Evolutionary conservation across 1,140 invertebrate genomes (phyloP), one percentile per base, ranked within the genome.

Genomic region (Pogonognathellus flavescens): DNA sequence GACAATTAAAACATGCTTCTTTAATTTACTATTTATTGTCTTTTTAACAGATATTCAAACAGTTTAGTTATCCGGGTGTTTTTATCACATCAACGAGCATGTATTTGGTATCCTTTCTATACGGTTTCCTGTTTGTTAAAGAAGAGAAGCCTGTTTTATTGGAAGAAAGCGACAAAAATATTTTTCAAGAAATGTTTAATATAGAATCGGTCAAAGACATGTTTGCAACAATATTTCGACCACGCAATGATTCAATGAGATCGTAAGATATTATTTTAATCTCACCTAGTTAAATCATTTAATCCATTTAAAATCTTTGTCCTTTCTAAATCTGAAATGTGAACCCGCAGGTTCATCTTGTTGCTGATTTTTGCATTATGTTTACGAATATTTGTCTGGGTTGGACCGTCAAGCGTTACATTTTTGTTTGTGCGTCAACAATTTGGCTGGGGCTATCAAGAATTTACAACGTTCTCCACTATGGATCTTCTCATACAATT

Each of bases 371-470:
- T 57, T 13, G 16, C 49, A 0, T 59, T 85, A 10, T 60, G 59
- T 16, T 10, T 86, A 16, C 76, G 83, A 60, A 59, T 84, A 7
- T 82, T 87, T 41, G 20, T 70, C 14, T 18, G 66, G 20, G 57
- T 66, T 25, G 84, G 85, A 13, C 13, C 52, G 22, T 13, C 41
- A 22, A 86, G 81, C 22, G 20, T 80, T 18, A 3, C 55, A 0
- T 87, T 82, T 53, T 60, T 88, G 4, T 88, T 50, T 52, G 82
- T 80, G 11, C 83, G 87, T 18, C 76, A 52, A 22, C 70, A 85
- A 62, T 80, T 88, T 14, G 52, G 57, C 11, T 88, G 87, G 87
- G 83, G 62, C 13, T 53, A 66, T 9, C 22, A 70, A 14, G 81
- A 84, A 9, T 88, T 83, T 49, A 84, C 87, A 2, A 72, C 70